Evolutionary conservation across 2,888 invertebrate genomes (phyloP).

Genomic region (Idaea dimidiata): DNA sequence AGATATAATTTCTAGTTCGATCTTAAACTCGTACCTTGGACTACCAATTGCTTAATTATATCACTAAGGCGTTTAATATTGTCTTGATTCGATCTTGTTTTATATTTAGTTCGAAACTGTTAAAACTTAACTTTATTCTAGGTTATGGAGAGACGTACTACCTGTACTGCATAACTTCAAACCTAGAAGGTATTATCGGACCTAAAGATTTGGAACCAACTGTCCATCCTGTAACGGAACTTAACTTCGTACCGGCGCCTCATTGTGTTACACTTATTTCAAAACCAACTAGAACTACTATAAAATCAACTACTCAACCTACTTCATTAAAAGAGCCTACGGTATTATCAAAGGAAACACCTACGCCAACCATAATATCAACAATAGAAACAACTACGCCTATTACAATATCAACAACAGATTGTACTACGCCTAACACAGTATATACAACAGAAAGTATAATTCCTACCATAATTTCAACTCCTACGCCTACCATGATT

Average conservation of each 20-base stretch:
- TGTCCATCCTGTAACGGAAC: not conserved
- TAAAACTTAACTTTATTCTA: constrained; percentile 24
- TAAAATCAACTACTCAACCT: not conserved
- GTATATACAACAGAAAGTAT: too few relatives aligned
- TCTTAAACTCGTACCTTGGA: too few relatives aligned
- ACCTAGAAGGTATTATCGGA: constrained; percentile 19
- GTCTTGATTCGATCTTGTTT: not conserved
- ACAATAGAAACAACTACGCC: too few relatives aligned
- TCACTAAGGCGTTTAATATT: not conserved
- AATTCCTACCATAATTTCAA: too few relatives aligned
- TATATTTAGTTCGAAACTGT: too few relatives aligned
- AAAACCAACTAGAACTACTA: constrained; percentile 7
- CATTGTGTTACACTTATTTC: constrained; percentile 3
- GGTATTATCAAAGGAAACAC: too few relatives aligned
- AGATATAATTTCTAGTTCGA: too few relatives aligned
- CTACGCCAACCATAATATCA: too few relatives aligned
- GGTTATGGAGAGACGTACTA: constrained; percentile 42
- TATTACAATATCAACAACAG: not conserved
- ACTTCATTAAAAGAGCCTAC: too few relatives aligned
- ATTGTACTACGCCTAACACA: too few relatives aligned
- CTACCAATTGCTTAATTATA: not conserved
- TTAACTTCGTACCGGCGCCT: not conserved
- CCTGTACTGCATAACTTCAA: constrained; percentile 35
- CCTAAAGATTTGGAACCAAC: not conserved
- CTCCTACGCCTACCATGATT: too few relatives aligned